Percentiles rank a stretch among this genome's conserved stretches.
These are phyloP conservation scores for Haemorhous mexicanus DNA, from an alignment of 2,113 vertebrate species.

Conservation along the genomic window DNA sequence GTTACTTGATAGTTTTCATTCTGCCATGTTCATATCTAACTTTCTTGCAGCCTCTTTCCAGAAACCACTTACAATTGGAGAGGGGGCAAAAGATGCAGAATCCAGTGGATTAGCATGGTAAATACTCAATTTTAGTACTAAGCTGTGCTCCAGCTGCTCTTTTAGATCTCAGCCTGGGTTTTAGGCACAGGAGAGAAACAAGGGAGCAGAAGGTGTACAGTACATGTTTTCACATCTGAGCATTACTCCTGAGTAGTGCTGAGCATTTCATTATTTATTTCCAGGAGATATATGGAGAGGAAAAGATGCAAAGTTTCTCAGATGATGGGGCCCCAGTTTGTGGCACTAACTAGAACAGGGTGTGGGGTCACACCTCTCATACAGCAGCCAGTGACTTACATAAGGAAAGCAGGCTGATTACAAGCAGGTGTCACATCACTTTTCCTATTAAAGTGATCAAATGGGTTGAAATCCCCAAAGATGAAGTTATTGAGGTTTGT, in stretches of 20 bases:
- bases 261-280: background rate
- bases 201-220: accelerated
- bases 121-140: background rate
- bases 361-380: background rate
- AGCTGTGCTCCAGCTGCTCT: background rate
- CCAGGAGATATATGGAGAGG: background rate
- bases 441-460: conserved; percentile 51
- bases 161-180: background rate
- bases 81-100: background rate
- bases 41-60: background rate
- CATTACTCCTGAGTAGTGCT: background rate
- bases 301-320: background rate
- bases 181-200: background rate
- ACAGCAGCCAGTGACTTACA: background rate
- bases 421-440: conserved; percentile 16
- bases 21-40: background rate
- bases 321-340: background rate
- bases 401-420: background rate
- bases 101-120: background rate
- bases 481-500: background rate
- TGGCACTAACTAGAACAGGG: background rate
- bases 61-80: background rate
- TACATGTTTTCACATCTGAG: background rate
- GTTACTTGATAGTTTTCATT: background rate
- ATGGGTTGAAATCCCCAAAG: background rate